Base-by-base conservation (phyloP, 1,140 invertebrate species). In the Formica selysi region DNA sequence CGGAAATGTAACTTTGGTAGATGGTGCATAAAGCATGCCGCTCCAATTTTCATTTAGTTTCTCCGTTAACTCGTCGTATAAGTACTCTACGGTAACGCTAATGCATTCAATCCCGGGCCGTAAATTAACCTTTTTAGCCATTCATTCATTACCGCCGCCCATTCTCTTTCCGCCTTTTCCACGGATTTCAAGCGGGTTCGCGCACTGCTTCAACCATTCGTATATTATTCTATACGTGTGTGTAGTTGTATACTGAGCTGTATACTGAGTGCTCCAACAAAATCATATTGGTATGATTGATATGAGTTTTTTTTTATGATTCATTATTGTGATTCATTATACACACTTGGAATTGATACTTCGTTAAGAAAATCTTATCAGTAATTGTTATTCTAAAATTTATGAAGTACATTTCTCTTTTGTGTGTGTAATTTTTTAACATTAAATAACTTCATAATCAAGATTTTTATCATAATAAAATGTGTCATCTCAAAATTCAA, bases 91-190 rank as follows among this genome's bases (percentile, higher is more conserved):
- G 68, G 79, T 22, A 81, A 81, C 22, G 65, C 71, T 81, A 81
- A 83, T 83, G 54, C 26, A 83, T 83, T 83, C 79, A 83, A 83
- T 83, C 79, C 79, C 38, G 32, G 54, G 41, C 54, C 71, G 79
- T 83, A 83, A 83, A 83, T 83, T 83, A 83, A 83, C 79, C 68
- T 83, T 83, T 83, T 83, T 83, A 83, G 54, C 79, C 54, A 83
- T 83, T 83, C 79, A 83, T 83, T 83, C 68, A 83, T 83, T 83
- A 83, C 54, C 79, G 16, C 51, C 26, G 71, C 51, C 51, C 51
- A 59, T 74, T 74, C 68, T 83, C 79, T 74, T 83, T 83, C 29
- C 67, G 41, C 51, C 38, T 73, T 74, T 83, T 73, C 54, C 38
- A 41, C 79, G 68, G 54, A 83, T 80, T 80, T 84, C 80, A 65